Evolutionary conservation across 2,113 vertebrate genomes (phyloP).

Genomic region (Oplegnathus fasciatus): DNA sequence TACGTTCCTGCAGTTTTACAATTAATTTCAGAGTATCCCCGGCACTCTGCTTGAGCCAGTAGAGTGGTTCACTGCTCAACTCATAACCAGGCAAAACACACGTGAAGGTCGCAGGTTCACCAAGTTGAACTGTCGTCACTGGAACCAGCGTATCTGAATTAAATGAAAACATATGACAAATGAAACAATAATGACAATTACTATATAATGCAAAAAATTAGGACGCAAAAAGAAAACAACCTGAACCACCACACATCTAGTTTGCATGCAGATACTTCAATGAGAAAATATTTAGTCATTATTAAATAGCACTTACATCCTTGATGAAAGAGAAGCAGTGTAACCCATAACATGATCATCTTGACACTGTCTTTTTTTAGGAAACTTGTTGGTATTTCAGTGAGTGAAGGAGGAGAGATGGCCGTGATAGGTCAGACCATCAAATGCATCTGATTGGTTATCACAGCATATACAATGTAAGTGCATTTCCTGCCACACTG

Average conservation of each 20-base stretch:
- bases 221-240: neutral
- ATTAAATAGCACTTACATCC: neutral
- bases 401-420: neutral
- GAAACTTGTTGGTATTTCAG: neutral
- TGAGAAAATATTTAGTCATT: too few relatives aligned
- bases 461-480: neutral
- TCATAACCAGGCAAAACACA: accelerated
- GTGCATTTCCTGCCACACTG: neutral
- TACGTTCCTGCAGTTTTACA: accelerated
- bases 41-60: neutral
- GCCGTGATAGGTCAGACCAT: neutral
- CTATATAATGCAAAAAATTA: too few relatives aligned
- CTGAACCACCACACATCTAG: too few relatives aligned
- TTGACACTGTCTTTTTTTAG: neutral
- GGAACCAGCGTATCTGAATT: neutral
- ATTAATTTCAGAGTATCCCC: neutral
- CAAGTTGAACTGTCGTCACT: neutral
- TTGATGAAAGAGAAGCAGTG: conserved; percentile 3
- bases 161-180: neutral
- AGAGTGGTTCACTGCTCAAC: accelerated
- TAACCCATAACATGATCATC: conserved; percentile 13
- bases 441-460: conserved; percentile 28
- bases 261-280: too few relatives aligned
- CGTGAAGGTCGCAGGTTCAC: neutral
- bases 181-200: accelerated